Conservation (phyloP, 2,888 invertebrate species). For the Shargacucullia verbasci region DNA sequence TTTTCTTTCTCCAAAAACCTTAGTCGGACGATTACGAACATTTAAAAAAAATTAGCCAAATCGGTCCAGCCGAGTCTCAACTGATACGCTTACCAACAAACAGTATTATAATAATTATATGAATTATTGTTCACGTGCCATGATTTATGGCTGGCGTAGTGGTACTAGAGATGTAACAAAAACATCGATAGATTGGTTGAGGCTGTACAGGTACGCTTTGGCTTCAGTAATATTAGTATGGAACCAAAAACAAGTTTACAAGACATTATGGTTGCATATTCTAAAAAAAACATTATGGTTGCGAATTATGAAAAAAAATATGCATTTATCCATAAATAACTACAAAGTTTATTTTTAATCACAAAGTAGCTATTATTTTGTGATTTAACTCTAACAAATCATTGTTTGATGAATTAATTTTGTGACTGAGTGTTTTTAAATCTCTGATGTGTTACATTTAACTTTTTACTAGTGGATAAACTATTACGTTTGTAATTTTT, state of each 20-base stretch:
- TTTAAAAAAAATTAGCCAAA: no score
- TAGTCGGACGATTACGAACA: no score
- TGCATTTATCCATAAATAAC: slow-evolving; percentile 32
- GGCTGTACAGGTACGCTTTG: slow-evolving; percentile 10
- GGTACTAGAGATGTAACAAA: no score
- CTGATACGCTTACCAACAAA: no score
- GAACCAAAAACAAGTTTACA: slow-evolving; percentile 15
- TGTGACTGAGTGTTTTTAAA: slow-evolving; percentile 50
- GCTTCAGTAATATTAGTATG: slow-evolving; percentile 8
- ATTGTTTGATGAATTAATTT: slow-evolving; percentile 40
- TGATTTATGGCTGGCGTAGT: no score
- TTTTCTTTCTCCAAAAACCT: no score
- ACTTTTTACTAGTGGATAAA: slow-evolving; percentile 33
- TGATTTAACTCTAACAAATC: slow-evolving; percentile 20
- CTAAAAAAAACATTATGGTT: slow-evolving; percentile 47
- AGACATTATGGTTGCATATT: slow-evolving; percentile 52
- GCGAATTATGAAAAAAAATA: slow-evolving; percentile 53
- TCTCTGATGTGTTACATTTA: slow-evolving; percentile 39
- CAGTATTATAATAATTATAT: no score
- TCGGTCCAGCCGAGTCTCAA: no score
- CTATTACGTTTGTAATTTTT: slow-evolving; percentile 46
- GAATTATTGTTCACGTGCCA: no score
- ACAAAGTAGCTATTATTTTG: slow-evolving; percentile 34
- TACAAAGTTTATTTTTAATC: slow-evolving; percentile 58
- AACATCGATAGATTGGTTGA: no score